Evolutionary conservation across 2,797 vertebrate species (phyloP).

Genomic region (Enteromius argenteus): DNA sequence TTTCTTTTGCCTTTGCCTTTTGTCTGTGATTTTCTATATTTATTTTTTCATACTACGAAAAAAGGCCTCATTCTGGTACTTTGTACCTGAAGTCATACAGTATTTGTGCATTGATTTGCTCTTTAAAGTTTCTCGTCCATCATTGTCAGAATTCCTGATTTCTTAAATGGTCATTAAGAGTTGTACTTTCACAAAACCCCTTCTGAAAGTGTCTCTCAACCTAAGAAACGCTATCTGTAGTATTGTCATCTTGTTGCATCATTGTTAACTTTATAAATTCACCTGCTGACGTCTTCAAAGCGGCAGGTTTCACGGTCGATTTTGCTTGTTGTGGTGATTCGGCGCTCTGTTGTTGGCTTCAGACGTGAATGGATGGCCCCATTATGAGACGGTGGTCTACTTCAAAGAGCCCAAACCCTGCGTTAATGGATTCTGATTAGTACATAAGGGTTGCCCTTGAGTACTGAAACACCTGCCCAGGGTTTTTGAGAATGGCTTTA

Average conservation of each 20-base stretch:
- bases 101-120: background rate
- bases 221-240: background rate
- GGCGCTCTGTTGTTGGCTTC: background rate
- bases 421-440: conserved; percentile 37
- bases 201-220: background rate
- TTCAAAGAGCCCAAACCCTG: conserved; percentile 28
- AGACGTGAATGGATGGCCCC: background rate
- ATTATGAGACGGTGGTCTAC: conserved; percentile 21
- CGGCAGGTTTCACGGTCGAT: background rate
- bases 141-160: background rate
- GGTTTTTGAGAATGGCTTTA: conserved; percentile 34
- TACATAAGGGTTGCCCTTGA: conserved; percentile 11
- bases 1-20: background rate
- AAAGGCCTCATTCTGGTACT: background rate
- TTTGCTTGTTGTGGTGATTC: background rate
- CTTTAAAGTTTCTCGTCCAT: background rate
- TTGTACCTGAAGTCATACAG: background rate
- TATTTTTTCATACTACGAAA: background rate
- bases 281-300: conserved; percentile 7
- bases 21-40: background rate
- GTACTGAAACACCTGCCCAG: conserved; percentile 8
- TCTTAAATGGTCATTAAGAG: background rate
- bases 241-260: conserved; percentile 2
- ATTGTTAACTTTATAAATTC: background rate
- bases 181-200: background rate